Evolutionary conservation across 1,140 invertebrate genomes (phyloP).

Genomic region (Hetaerina americana): DNA sequence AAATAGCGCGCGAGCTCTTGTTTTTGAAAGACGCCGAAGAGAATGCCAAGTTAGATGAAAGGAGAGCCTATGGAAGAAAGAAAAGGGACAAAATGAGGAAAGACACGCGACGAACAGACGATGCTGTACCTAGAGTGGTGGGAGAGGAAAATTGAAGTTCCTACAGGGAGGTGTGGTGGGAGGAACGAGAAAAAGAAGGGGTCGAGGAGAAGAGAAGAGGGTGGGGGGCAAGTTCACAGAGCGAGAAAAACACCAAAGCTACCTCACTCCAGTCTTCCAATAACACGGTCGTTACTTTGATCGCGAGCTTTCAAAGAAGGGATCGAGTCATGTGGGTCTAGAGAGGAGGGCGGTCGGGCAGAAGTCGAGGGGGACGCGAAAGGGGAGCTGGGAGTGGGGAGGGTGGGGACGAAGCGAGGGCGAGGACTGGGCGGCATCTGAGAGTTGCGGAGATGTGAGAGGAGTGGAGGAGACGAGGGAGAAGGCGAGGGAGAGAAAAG

Average conservation of each 20-base stretch:
- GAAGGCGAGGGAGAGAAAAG: background rate
- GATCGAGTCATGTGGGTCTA: background rate
- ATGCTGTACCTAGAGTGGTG: background rate
- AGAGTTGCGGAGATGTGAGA: background rate
- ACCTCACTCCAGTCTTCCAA: background rate
- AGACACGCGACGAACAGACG: no score
- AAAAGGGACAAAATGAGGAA: background rate
- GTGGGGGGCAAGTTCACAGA: background rate
- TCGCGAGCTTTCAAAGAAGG: background rate
- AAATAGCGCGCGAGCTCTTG: no score
- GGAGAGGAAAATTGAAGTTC: background rate
- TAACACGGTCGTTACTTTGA: background rate
- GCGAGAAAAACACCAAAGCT: background rate
- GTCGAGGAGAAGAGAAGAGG: background rate
- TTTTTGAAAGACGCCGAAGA: background rate
- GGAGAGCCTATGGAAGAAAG: background rate
- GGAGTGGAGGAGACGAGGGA: background rate
- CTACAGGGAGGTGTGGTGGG: background rate
- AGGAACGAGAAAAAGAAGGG: background rate
- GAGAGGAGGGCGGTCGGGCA: conserved; percentile 3
- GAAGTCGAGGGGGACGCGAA: background rate
- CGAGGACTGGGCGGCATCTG: no score
- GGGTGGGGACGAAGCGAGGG: no score
- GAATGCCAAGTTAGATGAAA: background rate
- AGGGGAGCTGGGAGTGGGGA: background rate